Evolutionary conservation across 2,113 vertebrate genomes (phyloP), one percentile per base, ranked within the genome.

Genomic region (Dipodomys merriami): DNA sequence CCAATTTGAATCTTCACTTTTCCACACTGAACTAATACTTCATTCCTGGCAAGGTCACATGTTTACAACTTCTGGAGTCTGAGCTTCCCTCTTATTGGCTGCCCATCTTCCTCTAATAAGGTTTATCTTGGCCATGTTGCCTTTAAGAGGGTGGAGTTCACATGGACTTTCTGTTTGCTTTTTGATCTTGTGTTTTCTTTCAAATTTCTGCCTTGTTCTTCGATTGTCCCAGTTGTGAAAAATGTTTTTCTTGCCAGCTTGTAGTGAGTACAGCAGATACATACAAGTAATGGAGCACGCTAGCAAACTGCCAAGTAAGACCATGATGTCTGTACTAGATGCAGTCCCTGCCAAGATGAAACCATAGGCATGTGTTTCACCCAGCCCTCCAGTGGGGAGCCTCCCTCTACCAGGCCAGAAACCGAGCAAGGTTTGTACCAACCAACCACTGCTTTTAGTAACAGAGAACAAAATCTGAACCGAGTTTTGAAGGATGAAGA

Each of bases 41-140:
- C 77, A 81, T 1, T 81, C 62, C 46, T 91, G 57, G 90, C 71
- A 96, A n/a, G 6, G 8, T 81, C 35, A 44, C 72, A 80, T 74
- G 89, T 86, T 94, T 89, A 93, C 25, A 71, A 29, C 20, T 35
- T 7, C 29, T 84, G 13, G 11, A 69, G 15, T 15, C 62, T 81
- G 7, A 39, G 60, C 25, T 60, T 78, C 46, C 62, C 27, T 90
- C 57, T 57, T n/a, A 3, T 30, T 83, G 69, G 64, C n/a, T 83
- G 74, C 8, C 67, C 9, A 7, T 86, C 7, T 80, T 80, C 39
- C 60, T 77, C 44, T 93, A 81, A 69, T 23, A 83, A 68, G 64
- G 53, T 91, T 92, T 90, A n/a, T 91, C 39, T 94, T 96, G 93
- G 67, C 71, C 62, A 25, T 83, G 11, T 39, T 77, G 53, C 23